phyloP scores from a whole-genome alignment of 2,113 vertebrate species.

The Centropristis striata region DNA sequence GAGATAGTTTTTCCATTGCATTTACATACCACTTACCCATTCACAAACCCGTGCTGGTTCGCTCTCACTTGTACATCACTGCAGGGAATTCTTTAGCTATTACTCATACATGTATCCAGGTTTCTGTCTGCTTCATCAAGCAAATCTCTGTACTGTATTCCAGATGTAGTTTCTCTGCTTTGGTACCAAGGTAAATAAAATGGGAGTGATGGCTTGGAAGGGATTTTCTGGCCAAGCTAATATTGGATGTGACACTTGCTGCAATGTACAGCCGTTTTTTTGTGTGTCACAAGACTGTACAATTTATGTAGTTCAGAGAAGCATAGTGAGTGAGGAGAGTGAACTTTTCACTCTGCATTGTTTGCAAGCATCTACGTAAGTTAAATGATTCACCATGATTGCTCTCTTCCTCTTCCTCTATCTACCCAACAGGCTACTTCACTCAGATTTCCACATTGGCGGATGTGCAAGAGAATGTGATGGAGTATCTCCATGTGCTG shows the following conservation, averaged over 20 bases:
- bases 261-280: slow-evolving; percentile 3
- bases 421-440: slow-evolving; percentile 91
- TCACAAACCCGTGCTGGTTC: slow-evolving; percentile 61
- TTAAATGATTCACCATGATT: slow-evolving; percentile 6
- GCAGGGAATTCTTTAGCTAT: slow-evolving; percentile 26
- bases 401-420: slow-evolving; percentile 1
- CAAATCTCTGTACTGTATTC: slow-evolving; percentile 40
- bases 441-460: slow-evolving; percentile 98
- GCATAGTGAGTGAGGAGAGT: not conserved
- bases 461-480: slow-evolving; percentile 98
- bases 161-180: slow-evolving; percentile 34
- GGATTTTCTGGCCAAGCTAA: not conserved
- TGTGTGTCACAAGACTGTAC: not conserved
- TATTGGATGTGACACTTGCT: slow-evolving; percentile 15
- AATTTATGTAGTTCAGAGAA: not conserved
- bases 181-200: slow-evolving; percentile 25
- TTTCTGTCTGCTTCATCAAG: slow-evolving; percentile 33
- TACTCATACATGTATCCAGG: slow-evolving; percentile 28
- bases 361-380: not conserved
- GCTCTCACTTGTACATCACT: slow-evolving; percentile 47
- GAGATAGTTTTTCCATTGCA: slow-evolving; percentile 57
- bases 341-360: not conserved
- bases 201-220: slow-evolving; percentile 5
- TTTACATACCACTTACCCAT: slow-evolving; percentile 68
- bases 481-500: slow-evolving; percentile 98